Evolutionary conservation across 2,888 invertebrate genomes (phyloP), one percentile per base, ranked within the genome.

Genomic region (Phymatocera aterrima): DNA sequence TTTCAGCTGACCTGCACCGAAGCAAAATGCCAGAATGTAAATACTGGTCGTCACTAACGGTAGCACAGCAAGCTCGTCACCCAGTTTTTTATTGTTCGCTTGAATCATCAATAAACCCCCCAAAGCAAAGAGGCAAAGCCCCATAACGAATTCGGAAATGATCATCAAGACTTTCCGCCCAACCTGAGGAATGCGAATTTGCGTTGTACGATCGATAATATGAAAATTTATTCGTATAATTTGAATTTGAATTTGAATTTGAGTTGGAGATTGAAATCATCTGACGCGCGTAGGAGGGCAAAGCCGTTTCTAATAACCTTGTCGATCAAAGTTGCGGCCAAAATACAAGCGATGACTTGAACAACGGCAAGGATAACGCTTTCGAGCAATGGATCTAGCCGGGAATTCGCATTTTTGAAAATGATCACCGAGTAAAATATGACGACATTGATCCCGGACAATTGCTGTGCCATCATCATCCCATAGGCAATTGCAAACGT

Each of bases 401-500:
- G 84, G 2, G 93, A 93, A 15, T 93, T 94, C 31, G 96, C 94
- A 78, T 92, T 92, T 79, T 91, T 87, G 90, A 98, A 97, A 82
- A 98, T 97, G 31, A 93, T 90, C 0, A 93, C 93, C 0, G 95
- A 93, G 87, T 96, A 96, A 90, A 96, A 95, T 83, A 96, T 95
- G 12, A 97, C 94, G 0, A 96, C 95, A 86, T 96, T 97, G 79
- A 96, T 94, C 64, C 96, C 96, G 82, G 94, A 94, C 81, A 97
- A 92, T 90, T 98, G 97, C 87, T 97, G 97, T 91, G 96, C 95
- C 85, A 96, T 91, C 97, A 97, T 97, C 48, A 97, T 91, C 12
- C 94, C 94, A 87, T 95, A 93, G 83, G 95, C 94, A 79, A 96
- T 94, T 5, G 93, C 82, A n/a, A 96, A 89, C 0, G 95, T 95